A percentile compares a stretch with the other conserved stretches of the same genome.
These are phyloP conservation scores for Poecilia velifera DNA, from an alignment of 2,797 vertebrate species.

Conservation along the genomic window DNA sequence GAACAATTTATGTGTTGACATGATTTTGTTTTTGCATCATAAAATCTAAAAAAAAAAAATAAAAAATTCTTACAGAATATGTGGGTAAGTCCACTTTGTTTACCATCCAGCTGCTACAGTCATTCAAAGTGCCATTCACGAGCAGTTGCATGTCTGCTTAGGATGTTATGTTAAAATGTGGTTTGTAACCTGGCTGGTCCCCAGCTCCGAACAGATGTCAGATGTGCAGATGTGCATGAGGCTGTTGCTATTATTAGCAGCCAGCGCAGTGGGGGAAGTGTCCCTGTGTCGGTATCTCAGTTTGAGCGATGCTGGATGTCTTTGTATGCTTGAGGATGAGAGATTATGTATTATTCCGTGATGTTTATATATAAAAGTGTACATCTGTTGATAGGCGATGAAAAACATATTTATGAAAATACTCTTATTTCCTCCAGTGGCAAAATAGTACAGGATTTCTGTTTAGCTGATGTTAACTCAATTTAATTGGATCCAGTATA, in stretches of 20 bases:
- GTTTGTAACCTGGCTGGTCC: conserved; percentile 60
- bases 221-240: conserved; percentile 76
- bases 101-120: conserved; percentile 19
- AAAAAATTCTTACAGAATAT: not conserved
- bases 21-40: not conserved
- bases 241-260: conserved; percentile 78
- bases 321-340: conserved; percentile 30
- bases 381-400: conserved; percentile 1
- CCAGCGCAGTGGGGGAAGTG: conserved; percentile 63
- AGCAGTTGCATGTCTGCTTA: conserved; percentile 10
- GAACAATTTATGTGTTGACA: not conserved
- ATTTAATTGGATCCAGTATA: conserved; percentile 29
- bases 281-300: conserved; percentile 52
- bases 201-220: conserved; percentile 72
- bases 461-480: conserved; percentile 21
- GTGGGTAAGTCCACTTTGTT: not conserved
- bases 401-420: conserved; percentile 41
- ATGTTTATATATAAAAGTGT: conserved; percentile 11
- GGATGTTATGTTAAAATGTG: conserved; percentile 38
- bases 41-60: not conserved
- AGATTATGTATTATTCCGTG: conserved; percentile 34
- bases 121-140: conserved; percentile 2
- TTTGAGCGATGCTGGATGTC: conserved; percentile 30
- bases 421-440: conserved; percentile 12
- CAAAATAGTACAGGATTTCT: conserved; percentile 57